Conservation (phyloP, 2,113 vertebrate species). For the crab-eating macaque (Macaca fascicularis) region DNA sequence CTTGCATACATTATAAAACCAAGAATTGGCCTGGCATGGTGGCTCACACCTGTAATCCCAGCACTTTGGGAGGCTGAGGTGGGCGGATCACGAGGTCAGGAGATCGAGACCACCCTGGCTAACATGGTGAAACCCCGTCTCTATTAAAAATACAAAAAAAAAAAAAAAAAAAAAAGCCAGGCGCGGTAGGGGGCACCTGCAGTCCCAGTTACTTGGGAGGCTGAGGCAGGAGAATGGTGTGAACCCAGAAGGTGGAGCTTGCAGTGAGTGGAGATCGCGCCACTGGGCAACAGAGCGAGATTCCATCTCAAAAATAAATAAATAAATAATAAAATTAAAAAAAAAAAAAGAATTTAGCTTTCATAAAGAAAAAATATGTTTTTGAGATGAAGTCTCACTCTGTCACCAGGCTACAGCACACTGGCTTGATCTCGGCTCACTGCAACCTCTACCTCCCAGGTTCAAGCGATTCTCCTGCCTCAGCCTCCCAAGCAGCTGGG, state of each 20-base stretch:
- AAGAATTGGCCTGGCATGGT: neutral
- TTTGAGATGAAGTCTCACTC: too few relatives aligned
- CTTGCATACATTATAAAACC: neutral
- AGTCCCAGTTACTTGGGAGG: neutral
- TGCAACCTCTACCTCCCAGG: too few relatives aligned
- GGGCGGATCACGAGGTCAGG: neutral
- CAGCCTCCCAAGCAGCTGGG: too few relatives aligned
- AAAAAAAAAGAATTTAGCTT: conserved; percentile 16
- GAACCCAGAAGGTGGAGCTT: neutral
- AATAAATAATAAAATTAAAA: neutral
- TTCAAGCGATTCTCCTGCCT: too few relatives aligned
- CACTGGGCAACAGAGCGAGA: neutral
- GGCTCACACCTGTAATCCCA: neutral
- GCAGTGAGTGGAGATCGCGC: neutral
- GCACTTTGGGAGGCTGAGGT: too few relatives aligned
- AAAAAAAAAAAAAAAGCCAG: neutral
- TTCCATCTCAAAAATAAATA: neutral
- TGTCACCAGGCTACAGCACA: too few relatives aligned
- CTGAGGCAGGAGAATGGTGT: neutral
- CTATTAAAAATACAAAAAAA: neutral
- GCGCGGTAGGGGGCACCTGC: fast-evolving
- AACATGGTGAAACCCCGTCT: neutral
- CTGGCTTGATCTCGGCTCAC: too few relatives aligned
- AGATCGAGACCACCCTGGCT: neutral
- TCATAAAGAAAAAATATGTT: neutral